Base-by-base conservation (phyloP, 2,797 vertebrate species). In the Champsocephalus esox region DNA sequence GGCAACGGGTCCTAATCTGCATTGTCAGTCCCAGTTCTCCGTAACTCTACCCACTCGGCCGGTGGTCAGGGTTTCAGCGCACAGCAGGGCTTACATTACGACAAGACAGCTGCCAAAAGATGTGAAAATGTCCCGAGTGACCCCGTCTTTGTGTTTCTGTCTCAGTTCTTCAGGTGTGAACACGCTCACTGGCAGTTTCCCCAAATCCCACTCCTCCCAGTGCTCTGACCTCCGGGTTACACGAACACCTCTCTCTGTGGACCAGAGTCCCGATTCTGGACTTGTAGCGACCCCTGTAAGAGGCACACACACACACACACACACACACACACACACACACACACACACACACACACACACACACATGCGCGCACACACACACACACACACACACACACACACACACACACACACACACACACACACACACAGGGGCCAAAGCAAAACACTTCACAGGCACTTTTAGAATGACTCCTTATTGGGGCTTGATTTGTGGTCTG, bases 81-180 rank as follows among this genome's bases (percentile, higher is more conserved):
- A 82, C 75, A 61, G 61, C 70, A 75, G 58, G 75, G 87, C 64
- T 94, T 92, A 59, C 57, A 9, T 95, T 95, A 89, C 92, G 48
- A 58, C 71, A 62, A 45, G 50, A 48, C 76, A 50, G 67, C 62
- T 73, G 55, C 32, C 45, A 19, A 65, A 12, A 50, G 55, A 66
- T 24, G 41, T 7, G 69, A 56, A 50, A 8, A 45, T 41, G 52
- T 4, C 11, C 24, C 3, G 12, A 28, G 12, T 66, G 51, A 66
- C 52, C 49, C 49, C 11, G 9, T 24, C 6, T 63, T 19, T 34
- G 7, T 19, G n/a, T 34, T 12, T 46, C 12, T 63, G n/a, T 52
- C 54, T 83, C 72, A 99, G 97, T 57, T 97, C 95, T 82, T 97
- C 96, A 94, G 96, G 94, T 92, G 92, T 95, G 93, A 96, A 95